These are phyloP conservation scores for Actinemys pallida DNA, from an alignment of 2,113 vertebrate species.

Conservation along the genomic window DNA sequence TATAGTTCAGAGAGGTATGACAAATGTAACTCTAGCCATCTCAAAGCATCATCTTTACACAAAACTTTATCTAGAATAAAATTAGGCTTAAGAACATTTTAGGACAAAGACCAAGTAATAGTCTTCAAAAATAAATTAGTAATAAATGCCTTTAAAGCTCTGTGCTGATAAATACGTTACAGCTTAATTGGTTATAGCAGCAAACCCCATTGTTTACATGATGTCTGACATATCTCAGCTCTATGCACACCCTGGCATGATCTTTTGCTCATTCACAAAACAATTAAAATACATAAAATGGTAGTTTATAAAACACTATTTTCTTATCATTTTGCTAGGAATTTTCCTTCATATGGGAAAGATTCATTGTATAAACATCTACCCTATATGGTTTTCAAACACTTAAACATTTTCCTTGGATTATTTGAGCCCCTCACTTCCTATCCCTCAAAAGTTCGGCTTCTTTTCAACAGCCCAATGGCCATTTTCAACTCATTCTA, in stretches of 20 bases:
- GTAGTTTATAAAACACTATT: neutral
- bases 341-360: too few species aligned
- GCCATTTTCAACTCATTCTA: neutral
- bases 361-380: neutral
- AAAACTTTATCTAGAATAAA: neutral
- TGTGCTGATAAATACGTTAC: neutral
- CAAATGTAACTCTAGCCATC: neutral
- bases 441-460: neutral
- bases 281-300: neutral
- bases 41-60: neutral
- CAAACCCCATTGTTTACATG: neutral
- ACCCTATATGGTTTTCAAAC: neutral
- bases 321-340: too few species aligned
- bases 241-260: neutral
- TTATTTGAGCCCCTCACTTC: neutral
- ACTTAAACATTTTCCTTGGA: neutral
- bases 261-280: neutral
- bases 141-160: neutral
- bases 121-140: neutral
- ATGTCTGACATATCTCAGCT: neutral
- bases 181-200: neutral
- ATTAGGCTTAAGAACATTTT: neutral
- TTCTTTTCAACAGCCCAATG: neutral
- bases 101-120: neutral
- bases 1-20: rapidly evolving